Conservation (phyloP, 2,888 invertebrate species). For the Habroteleia sp. region DNA sequence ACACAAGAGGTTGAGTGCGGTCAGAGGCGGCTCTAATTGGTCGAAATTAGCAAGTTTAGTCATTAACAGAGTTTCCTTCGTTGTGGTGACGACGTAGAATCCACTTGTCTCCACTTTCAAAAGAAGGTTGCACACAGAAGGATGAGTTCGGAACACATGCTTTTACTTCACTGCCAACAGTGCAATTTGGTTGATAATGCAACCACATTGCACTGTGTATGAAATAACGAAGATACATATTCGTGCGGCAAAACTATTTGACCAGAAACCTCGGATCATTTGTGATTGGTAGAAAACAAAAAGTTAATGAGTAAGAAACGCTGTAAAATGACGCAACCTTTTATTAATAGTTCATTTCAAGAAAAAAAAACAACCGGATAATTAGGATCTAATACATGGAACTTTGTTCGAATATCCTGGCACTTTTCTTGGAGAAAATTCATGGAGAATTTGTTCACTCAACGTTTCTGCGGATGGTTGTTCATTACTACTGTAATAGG, state of each 20-base stretch:
- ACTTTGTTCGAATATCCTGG: no score
- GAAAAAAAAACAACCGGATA: not conserved
- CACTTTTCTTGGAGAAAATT: no score
- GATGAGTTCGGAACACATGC: constrained; percentile 61
- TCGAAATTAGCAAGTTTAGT: constrained; percentile 81
- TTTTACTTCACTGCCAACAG: constrained; percentile 55
- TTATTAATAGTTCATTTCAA: constrained; percentile 14
- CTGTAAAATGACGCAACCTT: not conserved
- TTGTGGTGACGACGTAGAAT: constrained; percentile 73
- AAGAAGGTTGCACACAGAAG: constrained; percentile 73
- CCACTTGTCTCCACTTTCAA: constrained; percentile 77
- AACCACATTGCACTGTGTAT: constrained; percentile 28
- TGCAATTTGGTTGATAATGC: constrained; percentile 61
- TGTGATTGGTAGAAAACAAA: constrained; percentile 6
- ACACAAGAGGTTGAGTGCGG: constrained; percentile 66
- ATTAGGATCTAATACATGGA: no score
- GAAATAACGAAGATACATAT: constrained; percentile 45
- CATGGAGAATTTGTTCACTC: no score
- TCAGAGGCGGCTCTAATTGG: constrained; percentile 77
- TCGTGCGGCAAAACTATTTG: constrained; percentile 45
- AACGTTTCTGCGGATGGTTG: no score
- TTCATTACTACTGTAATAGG: no score
- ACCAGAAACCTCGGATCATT: constrained; percentile 30
- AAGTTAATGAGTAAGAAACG: constrained; percentile 25
- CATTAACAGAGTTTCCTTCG: constrained; percentile 80